These are phyloP conservation scores for Vulpes ferrilata DNA, from an alignment of 2,113 vertebrate species.

Conservation along the genomic window DNA sequence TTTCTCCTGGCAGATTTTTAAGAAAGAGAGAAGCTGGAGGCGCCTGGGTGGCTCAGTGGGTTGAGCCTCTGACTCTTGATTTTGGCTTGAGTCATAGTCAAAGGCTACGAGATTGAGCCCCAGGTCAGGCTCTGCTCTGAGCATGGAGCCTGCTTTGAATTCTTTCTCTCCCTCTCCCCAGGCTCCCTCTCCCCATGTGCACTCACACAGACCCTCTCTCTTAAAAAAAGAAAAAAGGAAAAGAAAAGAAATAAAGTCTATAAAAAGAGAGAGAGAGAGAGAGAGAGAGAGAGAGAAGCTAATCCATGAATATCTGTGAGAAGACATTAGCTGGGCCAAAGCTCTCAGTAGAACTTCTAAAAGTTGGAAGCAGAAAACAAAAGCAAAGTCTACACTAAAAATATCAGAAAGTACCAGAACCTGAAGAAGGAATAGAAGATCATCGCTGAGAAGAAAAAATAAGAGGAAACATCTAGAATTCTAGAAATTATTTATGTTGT, in stretches of 20 bases:
- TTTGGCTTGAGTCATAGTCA: neutral
- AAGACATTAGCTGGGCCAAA: neutral
- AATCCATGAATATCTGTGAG: neutral
- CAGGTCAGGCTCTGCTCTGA: neutral
- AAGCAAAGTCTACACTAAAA: neutral
- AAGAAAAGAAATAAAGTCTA: neutral
- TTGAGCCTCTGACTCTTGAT: neutral
- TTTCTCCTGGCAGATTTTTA: constrained; percentile 37
- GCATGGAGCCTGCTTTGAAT: neutral
- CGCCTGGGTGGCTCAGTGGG: neutral
- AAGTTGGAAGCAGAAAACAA: constrained; percentile 2
- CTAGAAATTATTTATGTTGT: constrained; percentile 3
- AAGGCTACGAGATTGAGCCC: neutral
- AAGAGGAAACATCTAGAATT: constrained; percentile 3
- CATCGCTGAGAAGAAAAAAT: neutral
- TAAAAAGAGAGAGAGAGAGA: too few species aligned
- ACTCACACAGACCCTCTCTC: neutral
- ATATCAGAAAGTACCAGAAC: neutral
- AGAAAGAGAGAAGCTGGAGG: neutral
- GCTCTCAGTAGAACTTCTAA: constrained; percentile 41
- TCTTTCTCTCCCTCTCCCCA: neutral
- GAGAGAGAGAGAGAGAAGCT: neutral
- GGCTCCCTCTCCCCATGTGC: accelerated
- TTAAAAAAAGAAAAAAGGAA: neutral
- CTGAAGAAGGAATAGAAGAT: neutral